These are phyloP conservation scores for Lepidochitona cinerea DNA, from an alignment of 2,888 invertebrate genomes.

Conservation along the genomic window DNA sequence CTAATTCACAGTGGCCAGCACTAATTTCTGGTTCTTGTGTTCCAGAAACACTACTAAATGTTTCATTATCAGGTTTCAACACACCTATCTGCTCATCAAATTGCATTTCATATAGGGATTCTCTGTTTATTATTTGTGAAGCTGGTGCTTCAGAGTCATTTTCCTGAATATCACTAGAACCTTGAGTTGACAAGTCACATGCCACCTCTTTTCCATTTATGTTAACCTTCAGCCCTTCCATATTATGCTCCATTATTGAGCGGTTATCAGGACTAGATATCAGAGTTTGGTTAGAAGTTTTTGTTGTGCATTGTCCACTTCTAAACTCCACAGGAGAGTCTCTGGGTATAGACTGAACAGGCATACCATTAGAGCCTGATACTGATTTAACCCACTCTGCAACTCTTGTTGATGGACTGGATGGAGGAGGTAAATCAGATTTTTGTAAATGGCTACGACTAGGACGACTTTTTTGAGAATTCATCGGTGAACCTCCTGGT, in stretches of 20 bases:
- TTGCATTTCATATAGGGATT: conserved; percentile 67
- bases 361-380: conserved; percentile 19
- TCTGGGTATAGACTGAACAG: not conserved
- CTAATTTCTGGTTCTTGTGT: conserved; percentile 44
- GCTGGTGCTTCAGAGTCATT: conserved; percentile 28
- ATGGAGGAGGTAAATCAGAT: conserved; percentile 43
- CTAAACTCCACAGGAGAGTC: not conserved
- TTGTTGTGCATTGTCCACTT: not conserved
- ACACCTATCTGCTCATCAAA: conserved; percentile 65
- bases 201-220: not conserved
- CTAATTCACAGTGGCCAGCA: not conserved
- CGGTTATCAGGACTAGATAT: no score
- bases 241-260: not conserved
- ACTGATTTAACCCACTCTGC: conserved; percentile 68
- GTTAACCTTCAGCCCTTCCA: not conserved
- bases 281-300: not conserved
- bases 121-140: conserved; percentile 42
- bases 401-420: conserved; percentile 57
- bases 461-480: conserved; percentile 25
- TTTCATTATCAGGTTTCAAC: conserved; percentile 52
- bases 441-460: conserved; percentile 38
- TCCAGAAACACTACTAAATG: conserved; percentile 57
- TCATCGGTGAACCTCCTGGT: conserved; percentile 45
- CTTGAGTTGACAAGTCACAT: not conserved
- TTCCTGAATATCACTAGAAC: not conserved